These are phyloP conservation scores for Rhinoraja longicauda DNA, from an alignment of 2,797 vertebrate genomes.

Conservation along the genomic window DNA sequence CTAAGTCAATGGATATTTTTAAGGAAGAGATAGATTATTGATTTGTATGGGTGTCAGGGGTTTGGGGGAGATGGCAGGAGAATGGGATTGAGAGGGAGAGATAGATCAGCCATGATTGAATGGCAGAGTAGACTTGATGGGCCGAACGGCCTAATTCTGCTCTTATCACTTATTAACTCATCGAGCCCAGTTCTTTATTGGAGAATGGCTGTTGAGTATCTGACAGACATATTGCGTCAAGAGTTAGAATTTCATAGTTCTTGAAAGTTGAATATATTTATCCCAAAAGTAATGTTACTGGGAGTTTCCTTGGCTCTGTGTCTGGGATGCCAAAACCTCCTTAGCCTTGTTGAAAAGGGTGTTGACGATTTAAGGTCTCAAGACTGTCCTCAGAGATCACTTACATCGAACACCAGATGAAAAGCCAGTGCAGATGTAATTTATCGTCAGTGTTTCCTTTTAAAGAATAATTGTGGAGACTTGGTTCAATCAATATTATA, in stretches of 20 bases:
- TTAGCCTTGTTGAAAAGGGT: constrained; percentile 66
- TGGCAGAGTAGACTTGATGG: too few relatives aligned
- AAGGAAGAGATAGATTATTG: too few relatives aligned
- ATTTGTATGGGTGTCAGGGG: too few relatives aligned
- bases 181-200: too few relatives aligned
- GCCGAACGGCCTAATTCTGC: too few relatives aligned
- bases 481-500: constrained; percentile 93
- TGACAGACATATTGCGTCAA: neutral
- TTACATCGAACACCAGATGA: constrained; percentile 87
- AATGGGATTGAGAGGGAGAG: too few relatives aligned
- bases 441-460: constrained; percentile 95
- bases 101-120: too few relatives aligned
- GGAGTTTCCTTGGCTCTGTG: constrained; percentile 43
- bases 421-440: constrained; percentile 94
- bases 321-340: constrained; percentile 64
- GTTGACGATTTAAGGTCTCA: constrained; percentile 78
- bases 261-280: neutral
- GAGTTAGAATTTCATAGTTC: neutral
- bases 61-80: too few relatives aligned
- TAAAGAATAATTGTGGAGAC: constrained; percentile 98
- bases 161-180: too few relatives aligned
- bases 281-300: neutral
- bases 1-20: too few relatives aligned
- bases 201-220: neutral
- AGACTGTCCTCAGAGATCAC: constrained; percentile 71